phyloP scores from a whole-genome alignment of 2,797 vertebrate species.

The Austrolebias charrua region DNA sequence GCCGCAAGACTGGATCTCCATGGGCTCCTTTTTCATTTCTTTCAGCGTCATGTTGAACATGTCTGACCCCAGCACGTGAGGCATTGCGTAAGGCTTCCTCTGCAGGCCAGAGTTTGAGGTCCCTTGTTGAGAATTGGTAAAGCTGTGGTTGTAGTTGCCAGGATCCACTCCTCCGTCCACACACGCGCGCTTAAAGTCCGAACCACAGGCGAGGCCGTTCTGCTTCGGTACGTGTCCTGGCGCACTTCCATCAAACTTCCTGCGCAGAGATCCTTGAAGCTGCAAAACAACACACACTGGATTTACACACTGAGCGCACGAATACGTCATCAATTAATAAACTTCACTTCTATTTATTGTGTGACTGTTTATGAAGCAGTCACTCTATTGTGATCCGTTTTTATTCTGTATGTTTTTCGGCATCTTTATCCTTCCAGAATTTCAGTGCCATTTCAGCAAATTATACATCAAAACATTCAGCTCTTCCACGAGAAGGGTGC shows the following conservation, averaged over 20 bases:
- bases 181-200: conserved; percentile 90
- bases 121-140: conserved; percentile 81
- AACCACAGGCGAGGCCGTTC: conserved; percentile 86
- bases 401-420: too few relatives aligned
- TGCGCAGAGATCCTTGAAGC: conserved; percentile 93
- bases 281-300: conserved; percentile 71
- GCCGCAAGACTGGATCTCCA: conserved; percentile 85
- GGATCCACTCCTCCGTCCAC: conserved; percentile 80
- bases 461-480: too few relatives aligned
- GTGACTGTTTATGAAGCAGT: background rate
- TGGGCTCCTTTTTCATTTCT: conserved; percentile 95
- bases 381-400: too few relatives aligned
- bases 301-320: conserved; percentile 4
- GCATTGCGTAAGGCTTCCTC: conserved; percentile 81
- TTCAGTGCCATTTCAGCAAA: too few relatives aligned
- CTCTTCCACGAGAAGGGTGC: too few relatives aligned
- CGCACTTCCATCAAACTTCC: conserved; percentile 88
- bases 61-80: conserved; percentile 81
- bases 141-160: conserved; percentile 79
- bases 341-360: background rate
- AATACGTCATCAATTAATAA: background rate
- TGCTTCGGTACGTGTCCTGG: conserved; percentile 83
- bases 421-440: too few relatives aligned
- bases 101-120: conserved; percentile 77
- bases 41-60: conserved; percentile 90